Evolutionary conservation across 2,113 vertebrate genomes (phyloP), one percentile per base, ranked within the genome.

Genomic region (Neogobius melanostomus): DNA sequence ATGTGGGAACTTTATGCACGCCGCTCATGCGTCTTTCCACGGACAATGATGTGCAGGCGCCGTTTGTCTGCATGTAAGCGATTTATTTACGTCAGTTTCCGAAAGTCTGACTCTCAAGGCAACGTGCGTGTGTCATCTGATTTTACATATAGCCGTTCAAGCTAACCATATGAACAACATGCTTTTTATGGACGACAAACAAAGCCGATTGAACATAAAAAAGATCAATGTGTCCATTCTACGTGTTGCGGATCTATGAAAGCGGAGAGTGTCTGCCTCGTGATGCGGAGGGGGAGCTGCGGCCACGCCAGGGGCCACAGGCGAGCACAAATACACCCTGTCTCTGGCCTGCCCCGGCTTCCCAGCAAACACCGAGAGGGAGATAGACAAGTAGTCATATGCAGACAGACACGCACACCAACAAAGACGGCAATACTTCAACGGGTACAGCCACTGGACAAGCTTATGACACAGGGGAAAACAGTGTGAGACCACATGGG

Each of bases 241-340:
- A 71, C 43, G 15, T 69, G 71, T 47, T 16, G 11, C 10, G 46
- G 64, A 83, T 82, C 70, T 80, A 49, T 62, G 52, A 74, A 75
- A 81, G 77, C 71, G 84, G 36, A 82, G 85, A 91, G 77, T 51
- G 69, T 72, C 60, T 64, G 53, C 86, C 90, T 89, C 84, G 87
- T 66, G 80, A 90, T 86, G 59, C 42, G 4, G 59, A 85, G 70
- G 8, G 66, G 76, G 79, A 69, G 67, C 77, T 83, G 82, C 63
- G 77, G 82, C 83, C 72, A 72, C 5, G 90, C 92, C 89, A 91
- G 76, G 69, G 91, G 92, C 86, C 84, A 89, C 78, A 74, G 64
- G 72, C 64, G 75, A 80, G 78, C 82, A 91, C 92, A 94, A 93
- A 91, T 85, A 89, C 75, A 82, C 79, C 82, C 89, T 93, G 87